phyloP scores from a whole-genome alignment of 1,140 invertebrate genomes.

The Cecropterus lyciades region DNA sequence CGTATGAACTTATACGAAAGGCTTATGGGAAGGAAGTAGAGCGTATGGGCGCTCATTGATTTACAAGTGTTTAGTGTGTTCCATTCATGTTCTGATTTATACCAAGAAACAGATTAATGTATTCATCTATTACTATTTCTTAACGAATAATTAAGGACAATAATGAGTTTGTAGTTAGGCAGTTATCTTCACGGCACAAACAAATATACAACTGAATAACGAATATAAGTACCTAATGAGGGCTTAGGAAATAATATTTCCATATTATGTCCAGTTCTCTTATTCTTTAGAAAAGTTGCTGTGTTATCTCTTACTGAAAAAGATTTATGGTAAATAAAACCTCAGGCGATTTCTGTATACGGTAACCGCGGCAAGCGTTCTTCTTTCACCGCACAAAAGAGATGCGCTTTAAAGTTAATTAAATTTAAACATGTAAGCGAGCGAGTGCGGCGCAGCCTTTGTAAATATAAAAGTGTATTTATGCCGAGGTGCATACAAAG shows the following conservation, averaged over 20 bases:
- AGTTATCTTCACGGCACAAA: too few relatives aligned
- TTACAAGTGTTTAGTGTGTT: conserved; percentile 26
- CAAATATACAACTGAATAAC: too few relatives aligned
- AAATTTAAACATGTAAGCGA: conserved; percentile 69
- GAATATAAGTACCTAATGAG: too few relatives aligned
- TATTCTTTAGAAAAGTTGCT: background rate
- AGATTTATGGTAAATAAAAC: conserved; percentile 21
- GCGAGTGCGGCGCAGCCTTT: conserved; percentile 38
- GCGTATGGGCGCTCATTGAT: conserved; percentile 27
- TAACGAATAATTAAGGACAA: too few relatives aligned
- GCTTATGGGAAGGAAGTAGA: conserved; percentile 24
- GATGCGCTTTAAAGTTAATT: conserved; percentile 70
- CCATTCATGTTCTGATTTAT: conserved; percentile 7
- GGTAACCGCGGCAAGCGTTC: conserved; percentile 51
- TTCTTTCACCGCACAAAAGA: conserved; percentile 62
- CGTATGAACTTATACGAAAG: conserved; percentile 29
- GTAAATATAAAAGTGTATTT: conserved; percentile 39
- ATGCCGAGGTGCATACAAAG: conserved; percentile 34
- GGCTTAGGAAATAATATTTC: too few relatives aligned
- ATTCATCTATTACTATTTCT: background rate
- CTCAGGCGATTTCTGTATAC: conserved; percentile 22
- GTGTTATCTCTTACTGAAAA: background rate
- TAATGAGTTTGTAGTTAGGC: too few relatives aligned
- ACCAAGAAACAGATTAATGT: background rate
- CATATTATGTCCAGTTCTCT: too few relatives aligned